These are phyloP conservation scores for Apamea epomidion DNA, from an alignment of 2,888 invertebrate species.

Conservation along the genomic window DNA sequence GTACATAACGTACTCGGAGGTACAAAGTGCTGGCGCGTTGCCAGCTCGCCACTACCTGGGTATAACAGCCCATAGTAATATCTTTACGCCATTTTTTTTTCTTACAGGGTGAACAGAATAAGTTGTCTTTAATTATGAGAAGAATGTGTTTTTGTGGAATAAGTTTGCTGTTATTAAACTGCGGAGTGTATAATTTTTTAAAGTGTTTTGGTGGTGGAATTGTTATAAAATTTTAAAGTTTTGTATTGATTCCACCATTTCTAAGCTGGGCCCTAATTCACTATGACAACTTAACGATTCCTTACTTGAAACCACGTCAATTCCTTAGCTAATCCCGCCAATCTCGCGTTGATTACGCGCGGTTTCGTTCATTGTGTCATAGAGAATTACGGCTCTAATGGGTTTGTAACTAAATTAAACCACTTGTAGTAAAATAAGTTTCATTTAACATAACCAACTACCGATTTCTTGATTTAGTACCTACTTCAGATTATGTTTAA, in stretches of 20 bases:
- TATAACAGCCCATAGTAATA: conserved; percentile 49
- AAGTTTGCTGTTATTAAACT: neutral
- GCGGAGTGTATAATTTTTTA: neutral
- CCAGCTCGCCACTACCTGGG: conserved; percentile 52
- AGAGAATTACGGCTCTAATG: no score
- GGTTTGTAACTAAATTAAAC: no score
- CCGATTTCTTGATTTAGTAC: no score
- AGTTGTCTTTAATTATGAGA: conserved; percentile 32
- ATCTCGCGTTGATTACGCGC: no score
- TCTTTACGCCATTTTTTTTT: conserved; percentile 45
- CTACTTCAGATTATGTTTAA: no score
- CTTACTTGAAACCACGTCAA: no score
- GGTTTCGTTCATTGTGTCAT: no score
- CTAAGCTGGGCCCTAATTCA: neutral
- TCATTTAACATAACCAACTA: no score
- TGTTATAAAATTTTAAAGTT: neutral
- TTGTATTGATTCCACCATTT: neutral
- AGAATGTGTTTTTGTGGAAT: neutral
- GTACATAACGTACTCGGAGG: conserved; percentile 39
- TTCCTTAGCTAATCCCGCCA: no score
- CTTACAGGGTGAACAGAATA: conserved; percentile 4
- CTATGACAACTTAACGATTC: no score
- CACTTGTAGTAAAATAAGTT: no score
- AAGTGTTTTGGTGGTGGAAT: neutral
- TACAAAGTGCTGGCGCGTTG: conserved; percentile 52